A percentile compares a stretch with the other conserved stretches of the same genome.
These are phyloP conservation scores for Drosophila pruinosa DNA, from an alignment of 1,140 invertebrate genomes.

Conservation along the genomic window DNA sequence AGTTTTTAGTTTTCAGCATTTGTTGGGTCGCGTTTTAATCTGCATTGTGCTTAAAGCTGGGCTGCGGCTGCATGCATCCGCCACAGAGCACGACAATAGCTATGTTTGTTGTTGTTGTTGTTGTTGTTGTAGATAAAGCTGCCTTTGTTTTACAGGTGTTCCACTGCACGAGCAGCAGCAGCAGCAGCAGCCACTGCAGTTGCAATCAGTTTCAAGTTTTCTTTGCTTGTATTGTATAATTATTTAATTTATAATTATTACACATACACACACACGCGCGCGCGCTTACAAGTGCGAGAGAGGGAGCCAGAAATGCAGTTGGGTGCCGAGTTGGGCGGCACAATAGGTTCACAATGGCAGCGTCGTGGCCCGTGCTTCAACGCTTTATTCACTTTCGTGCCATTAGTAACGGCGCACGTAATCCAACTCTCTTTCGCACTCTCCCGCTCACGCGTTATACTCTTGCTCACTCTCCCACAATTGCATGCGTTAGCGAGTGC, in stretches of 20 bases:
- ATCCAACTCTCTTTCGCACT: conserved; percentile 48
- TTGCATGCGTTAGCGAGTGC: conserved; percentile 25
- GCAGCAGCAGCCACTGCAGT: conserved; percentile 40
- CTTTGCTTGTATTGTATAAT: conserved; percentile 76
- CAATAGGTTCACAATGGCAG: conserved; percentile 24
- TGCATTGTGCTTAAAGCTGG: conserved; percentile 40
- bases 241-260: conserved; percentile 80
- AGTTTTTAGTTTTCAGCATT: conserved; percentile 31
- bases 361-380: conserved; percentile 40
- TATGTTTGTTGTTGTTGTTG: conserved; percentile 22
- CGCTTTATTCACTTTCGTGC: conserved; percentile 76
- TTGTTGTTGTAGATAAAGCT: conserved; percentile 54
- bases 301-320: conserved; percentile 18
- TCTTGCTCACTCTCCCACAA: conserved; percentile 2
- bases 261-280: conserved; percentile 4
- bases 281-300: conserved; percentile 1
- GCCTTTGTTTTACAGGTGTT: conserved; percentile 79
- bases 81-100: conserved; percentile 54
- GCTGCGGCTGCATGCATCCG: conserved; percentile 53
- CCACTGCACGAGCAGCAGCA: conserved; percentile 67
- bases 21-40: conserved; percentile 31
- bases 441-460: conserved; percentile 8
- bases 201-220: conserved; percentile 74
- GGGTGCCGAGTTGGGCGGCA: conserved; percentile 20
- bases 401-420: conserved; percentile 79